Percentiles rank a stretch among this genome's conserved stretches.
Evolutionary conservation across 2,888 invertebrate species (phyloP).

Genomic region (Glyphotaelius pellucidus): DNA sequence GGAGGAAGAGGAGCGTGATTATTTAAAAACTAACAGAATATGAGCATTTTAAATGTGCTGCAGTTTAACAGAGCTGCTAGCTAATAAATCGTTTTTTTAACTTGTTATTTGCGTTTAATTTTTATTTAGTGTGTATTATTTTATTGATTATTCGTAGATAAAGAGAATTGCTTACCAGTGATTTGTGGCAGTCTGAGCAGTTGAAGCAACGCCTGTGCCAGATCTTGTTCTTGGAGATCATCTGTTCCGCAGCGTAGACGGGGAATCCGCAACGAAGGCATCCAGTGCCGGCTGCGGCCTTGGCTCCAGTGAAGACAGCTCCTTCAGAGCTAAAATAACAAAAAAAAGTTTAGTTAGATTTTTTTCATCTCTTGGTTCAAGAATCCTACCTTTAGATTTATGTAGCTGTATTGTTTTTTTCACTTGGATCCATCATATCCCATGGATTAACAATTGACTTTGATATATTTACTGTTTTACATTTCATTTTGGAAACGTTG

Average conservation of each 20-base stretch:
- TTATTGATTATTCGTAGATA: background rate
- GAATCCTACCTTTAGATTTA: no score
- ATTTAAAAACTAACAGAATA: conserved; percentile 80
- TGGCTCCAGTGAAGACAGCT: conserved; percentile 84
- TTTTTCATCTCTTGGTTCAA: background rate
- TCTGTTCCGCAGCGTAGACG: conserved; percentile 97
- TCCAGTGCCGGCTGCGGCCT: conserved; percentile 86
- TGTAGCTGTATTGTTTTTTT: no score
- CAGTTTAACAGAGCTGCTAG: background rate
- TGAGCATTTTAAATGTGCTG: conserved; percentile 68
- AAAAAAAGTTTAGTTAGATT: background rate
- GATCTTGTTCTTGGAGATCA: conserved; percentile 94
- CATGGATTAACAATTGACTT: no score
- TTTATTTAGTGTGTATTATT: background rate
- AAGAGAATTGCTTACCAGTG: conserved; percentile 75
- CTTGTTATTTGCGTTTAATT: conserved; percentile 22
- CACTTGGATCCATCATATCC: no score
- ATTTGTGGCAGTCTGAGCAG: conserved; percentile 91
- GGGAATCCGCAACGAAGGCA: conserved; percentile 93
- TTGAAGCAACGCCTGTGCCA: conserved; percentile 97
- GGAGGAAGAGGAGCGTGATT: conserved; percentile 77
- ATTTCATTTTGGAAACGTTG: no score
- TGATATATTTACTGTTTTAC: no score
- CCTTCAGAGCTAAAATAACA: conserved; percentile 81
- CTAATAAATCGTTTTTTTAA: conserved; percentile 26